Conservation (phyloP, 2,888 invertebrate species). For the Drosophila antonietae region DNA sequence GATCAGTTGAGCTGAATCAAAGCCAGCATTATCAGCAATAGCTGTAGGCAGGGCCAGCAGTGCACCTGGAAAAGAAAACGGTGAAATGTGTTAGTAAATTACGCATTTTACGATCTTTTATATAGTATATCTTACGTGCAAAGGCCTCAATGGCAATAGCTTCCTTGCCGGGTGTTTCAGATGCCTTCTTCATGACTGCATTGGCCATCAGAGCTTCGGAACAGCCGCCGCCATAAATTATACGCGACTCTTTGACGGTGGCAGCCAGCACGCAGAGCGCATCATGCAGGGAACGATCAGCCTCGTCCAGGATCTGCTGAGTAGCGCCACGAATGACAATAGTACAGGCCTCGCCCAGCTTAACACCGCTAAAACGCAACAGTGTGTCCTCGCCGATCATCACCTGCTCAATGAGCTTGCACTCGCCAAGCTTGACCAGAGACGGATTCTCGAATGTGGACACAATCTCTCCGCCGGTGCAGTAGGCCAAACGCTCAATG, state of each 20-base stretch:
- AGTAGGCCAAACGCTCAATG: constrained; percentile 97
- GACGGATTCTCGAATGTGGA: constrained; percentile 99
- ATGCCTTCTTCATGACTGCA: constrained; percentile 93
- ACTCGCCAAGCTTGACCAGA: constrained; percentile 95
- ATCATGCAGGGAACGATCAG: constrained; percentile 98
- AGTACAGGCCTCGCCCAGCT: constrained; percentile 98
- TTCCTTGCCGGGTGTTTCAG: constrained; percentile 97
- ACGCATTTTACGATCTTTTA: too few species aligned
- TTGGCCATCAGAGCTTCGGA: constrained; percentile 99
- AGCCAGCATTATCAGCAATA: constrained; percentile 99
- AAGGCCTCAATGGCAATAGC: constrained; percentile 98
- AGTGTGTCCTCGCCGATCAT: constrained; percentile 99
- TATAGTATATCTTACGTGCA: constrained; percentile 86
- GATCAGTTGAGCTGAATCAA: constrained; percentile 97
- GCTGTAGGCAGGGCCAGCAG: constrained; percentile 95
- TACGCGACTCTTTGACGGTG: constrained; percentile 96
- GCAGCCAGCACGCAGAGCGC: constrained; percentile 98
- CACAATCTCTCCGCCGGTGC: constrained; percentile 98
- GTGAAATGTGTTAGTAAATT: neutral
- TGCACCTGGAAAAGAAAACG: constrained; percentile 85
- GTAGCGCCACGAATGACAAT: constrained; percentile 99
- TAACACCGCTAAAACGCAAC: constrained; percentile 97
- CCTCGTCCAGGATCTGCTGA: constrained; percentile 99
- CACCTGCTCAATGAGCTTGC: constrained; percentile 96
- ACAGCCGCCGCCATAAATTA: constrained; percentile 96